Evolutionary conservation across 2,888 invertebrate genomes (phyloP).

Genomic region (Polydrusus cervinus): DNA sequence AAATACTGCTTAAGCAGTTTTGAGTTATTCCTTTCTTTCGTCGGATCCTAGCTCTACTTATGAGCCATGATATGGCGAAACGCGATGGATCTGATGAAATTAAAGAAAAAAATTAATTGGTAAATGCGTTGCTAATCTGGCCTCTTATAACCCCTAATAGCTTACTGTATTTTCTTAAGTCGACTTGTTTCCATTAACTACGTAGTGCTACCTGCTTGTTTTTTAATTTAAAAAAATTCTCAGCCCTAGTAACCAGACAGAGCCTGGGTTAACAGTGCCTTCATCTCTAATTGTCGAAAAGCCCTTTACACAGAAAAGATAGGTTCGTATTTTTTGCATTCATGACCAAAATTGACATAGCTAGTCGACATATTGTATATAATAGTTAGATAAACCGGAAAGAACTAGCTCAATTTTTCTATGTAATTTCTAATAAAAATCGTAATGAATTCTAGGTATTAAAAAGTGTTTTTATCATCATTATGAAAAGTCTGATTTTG

Average conservation of each 20-base stretch:
- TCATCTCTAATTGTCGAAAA: constrained; percentile 58
- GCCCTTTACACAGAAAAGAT: constrained; percentile 36
- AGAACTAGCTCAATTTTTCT: constrained; percentile 66
- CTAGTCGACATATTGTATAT: constrained; percentile 58
- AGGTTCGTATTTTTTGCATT: constrained; percentile 65
- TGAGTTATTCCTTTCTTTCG: too few species aligned
- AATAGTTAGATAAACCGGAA: constrained; percentile 53
- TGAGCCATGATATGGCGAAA: too few species aligned
- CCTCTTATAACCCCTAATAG: too few species aligned
- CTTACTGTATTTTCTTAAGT: too few species aligned
- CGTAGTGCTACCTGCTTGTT: too few species aligned
- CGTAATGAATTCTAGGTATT: constrained; percentile 39
- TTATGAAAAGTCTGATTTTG: constrained; percentile 64
- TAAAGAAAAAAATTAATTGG: too few species aligned
- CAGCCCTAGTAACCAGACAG: constrained; percentile 57
- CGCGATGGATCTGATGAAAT: too few species aligned
- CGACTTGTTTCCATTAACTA: too few species aligned
- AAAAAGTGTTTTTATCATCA: constrained; percentile 53
- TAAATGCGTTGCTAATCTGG: too few species aligned
- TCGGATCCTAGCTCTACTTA: too few species aligned
- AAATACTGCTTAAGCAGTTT: too few species aligned
- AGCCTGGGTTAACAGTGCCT: constrained; percentile 68
- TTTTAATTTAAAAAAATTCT: constrained; percentile 4
- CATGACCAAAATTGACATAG: constrained; percentile 62
- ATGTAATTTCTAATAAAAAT: constrained; percentile 57